phyloP scores from a whole-genome alignment of 2,113 vertebrate genomes.

The Actenoides hombroni region DNA sequence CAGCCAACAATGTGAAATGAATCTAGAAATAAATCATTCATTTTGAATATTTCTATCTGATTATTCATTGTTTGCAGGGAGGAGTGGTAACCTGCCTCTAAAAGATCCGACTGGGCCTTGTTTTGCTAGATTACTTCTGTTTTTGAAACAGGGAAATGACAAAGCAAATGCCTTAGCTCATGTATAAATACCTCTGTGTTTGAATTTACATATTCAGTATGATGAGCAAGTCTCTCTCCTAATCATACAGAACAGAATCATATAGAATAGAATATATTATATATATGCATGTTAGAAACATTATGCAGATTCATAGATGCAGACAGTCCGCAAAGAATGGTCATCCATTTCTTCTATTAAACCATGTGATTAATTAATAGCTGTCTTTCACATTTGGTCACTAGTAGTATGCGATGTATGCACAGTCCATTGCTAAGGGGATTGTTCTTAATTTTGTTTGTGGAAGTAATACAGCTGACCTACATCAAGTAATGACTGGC shows the following conservation, averaged over 20 bases:
- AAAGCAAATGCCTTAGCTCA: background rate
- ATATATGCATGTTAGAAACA: background rate
- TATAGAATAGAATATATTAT: background rate
- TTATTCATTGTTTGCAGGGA: conserved; percentile 10
- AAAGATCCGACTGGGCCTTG: background rate
- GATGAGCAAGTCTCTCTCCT: background rate
- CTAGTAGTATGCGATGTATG: background rate
- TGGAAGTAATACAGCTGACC: background rate
- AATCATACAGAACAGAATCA: background rate
- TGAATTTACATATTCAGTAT: background rate
- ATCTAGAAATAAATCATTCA: background rate
- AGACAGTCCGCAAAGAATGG: background rate
- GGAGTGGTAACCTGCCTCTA: background rate
- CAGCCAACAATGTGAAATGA: background rate
- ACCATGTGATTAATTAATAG: background rate
- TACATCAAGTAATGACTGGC: background rate
- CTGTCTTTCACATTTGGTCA: background rate
- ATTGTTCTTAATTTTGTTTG: background rate
- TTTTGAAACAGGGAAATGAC: background rate
- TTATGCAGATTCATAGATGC: background rate
- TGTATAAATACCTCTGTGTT: background rate
- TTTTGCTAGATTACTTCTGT: background rate
- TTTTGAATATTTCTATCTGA: background rate
- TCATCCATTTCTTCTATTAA: background rate
- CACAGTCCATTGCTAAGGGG: background rate